Evolutionary conservation across 2,113 vertebrate genomes (phyloP).

Genomic region (Hystrix brachyura): DNA sequence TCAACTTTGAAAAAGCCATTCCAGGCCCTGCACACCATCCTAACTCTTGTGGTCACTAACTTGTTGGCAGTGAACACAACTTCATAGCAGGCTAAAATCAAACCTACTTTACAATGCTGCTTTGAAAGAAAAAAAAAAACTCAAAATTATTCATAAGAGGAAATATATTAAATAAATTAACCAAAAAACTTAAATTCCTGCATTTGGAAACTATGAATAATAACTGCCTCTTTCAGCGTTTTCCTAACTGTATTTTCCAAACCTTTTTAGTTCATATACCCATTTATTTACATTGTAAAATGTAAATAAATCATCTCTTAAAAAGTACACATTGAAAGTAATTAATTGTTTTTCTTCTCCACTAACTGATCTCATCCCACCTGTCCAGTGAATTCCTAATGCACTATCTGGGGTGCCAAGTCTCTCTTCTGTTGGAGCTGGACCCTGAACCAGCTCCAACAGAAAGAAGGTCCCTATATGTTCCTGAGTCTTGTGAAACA

Average conservation of each 20-base stretch:
- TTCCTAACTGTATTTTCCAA: not conserved
- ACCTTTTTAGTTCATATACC: not conserved
- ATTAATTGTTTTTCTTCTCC: not conserved
- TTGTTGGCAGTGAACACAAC: not conserved
- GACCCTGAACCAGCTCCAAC: too few relatives aligned
- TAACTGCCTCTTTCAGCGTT: not conserved
- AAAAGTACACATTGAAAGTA: not conserved
- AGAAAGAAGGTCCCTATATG: not conserved
- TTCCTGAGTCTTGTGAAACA: not conserved
- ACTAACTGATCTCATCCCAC: fast-evolving
- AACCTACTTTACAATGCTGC: not conserved
- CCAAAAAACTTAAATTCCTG: not conserved
- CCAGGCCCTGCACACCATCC: not conserved
- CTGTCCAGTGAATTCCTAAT: not conserved
- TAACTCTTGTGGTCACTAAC: not conserved
- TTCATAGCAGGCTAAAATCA: not conserved
- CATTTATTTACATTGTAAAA: not conserved
- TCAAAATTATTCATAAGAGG: not conserved
- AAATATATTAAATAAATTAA: not conserved
- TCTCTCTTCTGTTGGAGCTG: not conserved
- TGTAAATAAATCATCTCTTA: not conserved
- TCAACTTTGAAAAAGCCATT: not conserved
- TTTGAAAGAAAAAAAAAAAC: not conserved
- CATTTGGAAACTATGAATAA: not conserved
- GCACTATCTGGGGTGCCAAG: too few relatives aligned